Evolutionary conservation across 2,113 vertebrate genomes (phyloP).

Genomic region (Scatophagus argus): DNA sequence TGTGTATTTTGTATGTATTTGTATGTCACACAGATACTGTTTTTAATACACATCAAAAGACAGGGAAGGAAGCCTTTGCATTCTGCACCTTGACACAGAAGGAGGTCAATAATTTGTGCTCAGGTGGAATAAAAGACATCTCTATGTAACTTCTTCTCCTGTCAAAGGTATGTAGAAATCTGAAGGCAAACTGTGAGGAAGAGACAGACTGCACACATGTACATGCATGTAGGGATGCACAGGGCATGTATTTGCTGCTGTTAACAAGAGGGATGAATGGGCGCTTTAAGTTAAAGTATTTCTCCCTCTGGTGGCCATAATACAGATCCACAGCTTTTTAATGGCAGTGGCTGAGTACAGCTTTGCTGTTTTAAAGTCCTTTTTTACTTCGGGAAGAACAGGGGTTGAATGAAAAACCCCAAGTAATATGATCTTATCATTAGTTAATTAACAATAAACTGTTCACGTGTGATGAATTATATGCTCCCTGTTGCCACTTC

Average conservation of each 20-base stretch:
- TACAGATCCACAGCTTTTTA: neutral
- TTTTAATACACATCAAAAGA: neutral
- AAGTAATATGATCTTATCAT: no score
- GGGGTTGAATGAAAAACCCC: no score
- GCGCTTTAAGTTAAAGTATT: slow-evolving; percentile 16
- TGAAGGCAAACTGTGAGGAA: neutral
- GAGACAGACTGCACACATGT: neutral
- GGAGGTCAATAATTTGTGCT: slow-evolving; percentile 11
- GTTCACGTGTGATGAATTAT: neutral
- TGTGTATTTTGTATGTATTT: no score
- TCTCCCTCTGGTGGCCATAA: slow-evolving; percentile 59
- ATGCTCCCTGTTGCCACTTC: neutral
- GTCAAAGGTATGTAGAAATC: neutral
- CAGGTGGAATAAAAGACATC: neutral
- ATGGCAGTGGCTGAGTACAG: neutral
- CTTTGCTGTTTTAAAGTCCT: no score
- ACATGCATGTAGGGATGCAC: neutral
- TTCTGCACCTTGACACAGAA: slow-evolving; percentile 2
- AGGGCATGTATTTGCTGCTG: neutral
- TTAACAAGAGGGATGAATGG: neutral
- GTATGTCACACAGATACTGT: no score
- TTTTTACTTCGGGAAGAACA: no score
- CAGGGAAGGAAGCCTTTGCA: neutral
- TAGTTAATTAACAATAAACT: neutral
- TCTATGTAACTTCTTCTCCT: slow-evolving; percentile 1